Base-by-base conservation (phyloP, 2,888 invertebrate species). In the Sarcophaga rosellei region DNA sequence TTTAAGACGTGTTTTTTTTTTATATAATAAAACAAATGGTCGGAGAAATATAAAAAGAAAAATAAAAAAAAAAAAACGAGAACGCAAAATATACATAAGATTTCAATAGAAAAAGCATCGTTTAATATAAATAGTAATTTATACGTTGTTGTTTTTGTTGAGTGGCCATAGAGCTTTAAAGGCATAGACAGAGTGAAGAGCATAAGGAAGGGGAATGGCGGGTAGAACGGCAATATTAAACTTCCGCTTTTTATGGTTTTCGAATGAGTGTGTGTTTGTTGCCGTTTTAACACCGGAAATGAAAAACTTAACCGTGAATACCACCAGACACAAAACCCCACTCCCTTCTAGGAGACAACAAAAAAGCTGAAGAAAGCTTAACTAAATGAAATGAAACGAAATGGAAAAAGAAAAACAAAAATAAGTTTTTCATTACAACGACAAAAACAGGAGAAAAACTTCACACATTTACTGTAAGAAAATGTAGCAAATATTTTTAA, bases 241-340 rank as follows among this genome's bases (percentile, higher is more conserved):
- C 85, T 78, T 85, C 85, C 85, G 81, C 73, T 77, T 70, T 76
- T 77, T 69, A 78, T 78, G 85, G 76, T 74, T 81, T 74, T 23
- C 35, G 68, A 23, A 62, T 77, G 59, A 62, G 63, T 78, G 57
- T 77, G 59, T 61, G 47, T 63, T 73, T 45, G 44, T 62, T 68
- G 47, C 68, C 69, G 47, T 77, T 85, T 81, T 85, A 85, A 81
- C 75, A 81, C 78, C 84, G 86, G 86, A 87, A 87, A 87, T 87
- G 86, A 87, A 87, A 86, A 87, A 87, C 86, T 87, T 81, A 84
- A 79, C 84, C 81, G 81, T 84, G 86, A 87, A 87, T 84, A 70
- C 72, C 84, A 76, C 78, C 81, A 62, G 47, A 62, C 81, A 75
- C 74, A 84, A 69, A 86, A 66, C 21, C 17, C 72, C 81, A 84